Base-by-base conservation (phyloP, 2,113 vertebrate species). In the Neopipo cinnamomea region DNA sequence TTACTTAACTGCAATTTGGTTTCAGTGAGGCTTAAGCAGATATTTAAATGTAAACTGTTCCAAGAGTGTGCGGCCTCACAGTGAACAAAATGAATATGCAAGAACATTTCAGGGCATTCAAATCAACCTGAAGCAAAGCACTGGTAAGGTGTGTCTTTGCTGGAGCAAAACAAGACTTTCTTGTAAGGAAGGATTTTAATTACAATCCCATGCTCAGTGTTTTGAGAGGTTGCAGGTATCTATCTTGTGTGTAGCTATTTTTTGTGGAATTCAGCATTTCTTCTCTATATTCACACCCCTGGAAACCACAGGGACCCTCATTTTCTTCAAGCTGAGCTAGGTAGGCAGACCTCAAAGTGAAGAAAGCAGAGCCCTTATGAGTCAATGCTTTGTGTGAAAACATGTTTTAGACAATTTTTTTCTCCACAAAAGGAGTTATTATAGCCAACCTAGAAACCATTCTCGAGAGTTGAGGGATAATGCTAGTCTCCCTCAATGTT, bases 141-240 rank as follows among this genome's bases (percentile, higher is more conserved):
- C 21, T 31, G 20, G 18, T 41, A 79, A 70, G 14, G 31, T 39
- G 18, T 70, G 7, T 75, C 42, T 73, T 52, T 94, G 18, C 44
- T 80, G 79, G 24, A 88, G 14, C 12, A 67, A 35, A 17, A n/a
- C 8, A 23, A 53, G 46, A 49, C 21, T 46, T 75, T 8, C 18
- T 83, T 66, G 6, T 44, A 22, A 46, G 42, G 18, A 80, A 62
- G 15, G 8, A 71, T 77, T 74, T 83, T 70, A 83, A 50, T 58
- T 74, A 37, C 24, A 67, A 8, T 37, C 9, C 14, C 35, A 39
- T 0, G 0, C 16, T 78, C 11, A 47, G 6, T 30, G 33, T 81
- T 93, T 81, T 52, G 52, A 84, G 47, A 75, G 19, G 44, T 44
- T 61, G 18, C 35, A 82, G 37, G 41, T 31, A 73, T 20, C 37